phyloP scores from a whole-genome alignment of 1,140 invertebrate genomes.

The Diorhabda sublineata region DNA sequence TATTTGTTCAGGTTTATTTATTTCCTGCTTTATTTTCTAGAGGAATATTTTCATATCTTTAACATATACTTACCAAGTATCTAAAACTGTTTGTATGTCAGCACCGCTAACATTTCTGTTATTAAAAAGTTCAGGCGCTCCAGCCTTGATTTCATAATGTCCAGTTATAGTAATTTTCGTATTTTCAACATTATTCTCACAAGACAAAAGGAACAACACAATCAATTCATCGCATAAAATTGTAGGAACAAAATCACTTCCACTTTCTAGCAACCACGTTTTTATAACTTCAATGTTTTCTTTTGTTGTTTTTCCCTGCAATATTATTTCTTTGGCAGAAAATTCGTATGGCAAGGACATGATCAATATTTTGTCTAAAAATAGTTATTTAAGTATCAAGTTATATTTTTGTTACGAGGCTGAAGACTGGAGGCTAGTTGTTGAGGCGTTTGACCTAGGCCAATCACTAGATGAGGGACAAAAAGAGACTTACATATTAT shows the following conservation, averaged over 20 bases:
- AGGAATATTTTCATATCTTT: too few species aligned
- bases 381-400: too few species aligned
- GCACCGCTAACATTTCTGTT: not conserved
- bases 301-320: slow-evolving; percentile 24
- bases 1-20: too few species aligned
- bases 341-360: slow-evolving; percentile 23
- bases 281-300: slow-evolving; percentile 33
- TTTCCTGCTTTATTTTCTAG: too few species aligned
- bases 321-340: slow-evolving; percentile 27
- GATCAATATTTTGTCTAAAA: slow-evolving; percentile 7
- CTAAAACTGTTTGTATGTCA: not conserved
- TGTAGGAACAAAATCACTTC: slow-evolving; percentile 13
- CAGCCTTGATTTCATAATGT: not conserved
- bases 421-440: too few species aligned
- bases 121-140: not conserved
- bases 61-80: not conserved
- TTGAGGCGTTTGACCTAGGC: too few species aligned
- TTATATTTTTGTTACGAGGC: too few species aligned
- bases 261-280: slow-evolving; percentile 25
- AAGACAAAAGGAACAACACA: slow-evolving; percentile 57
- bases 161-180: slow-evolving; percentile 52
- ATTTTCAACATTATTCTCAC: slow-evolving; percentile 53
- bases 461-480: too few species aligned
- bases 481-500: too few species aligned
- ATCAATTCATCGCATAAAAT: slow-evolving; percentile 46